Evolutionary conservation across 2,888 invertebrate genomes (phyloP).

Genomic region (Chalcis sispes): DNA sequence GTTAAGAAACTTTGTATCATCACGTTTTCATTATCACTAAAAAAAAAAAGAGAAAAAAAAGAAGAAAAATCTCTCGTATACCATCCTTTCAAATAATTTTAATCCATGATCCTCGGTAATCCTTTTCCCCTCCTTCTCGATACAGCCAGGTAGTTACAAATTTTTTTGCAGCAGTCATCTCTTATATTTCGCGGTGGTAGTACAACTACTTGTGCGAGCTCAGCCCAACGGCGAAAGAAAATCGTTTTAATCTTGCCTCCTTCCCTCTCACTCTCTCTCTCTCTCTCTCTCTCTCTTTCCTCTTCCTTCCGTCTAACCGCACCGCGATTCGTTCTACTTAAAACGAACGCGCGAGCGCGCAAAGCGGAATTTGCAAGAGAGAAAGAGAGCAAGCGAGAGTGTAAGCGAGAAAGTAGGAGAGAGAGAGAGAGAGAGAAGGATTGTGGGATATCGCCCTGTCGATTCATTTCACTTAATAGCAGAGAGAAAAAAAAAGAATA

Average conservation of each 20-base stretch:
- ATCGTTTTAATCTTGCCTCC: conserved; percentile 44
- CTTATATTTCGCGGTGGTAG: neutral
- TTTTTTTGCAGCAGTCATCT: conserved; percentile 1
- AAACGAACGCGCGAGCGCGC: neutral
- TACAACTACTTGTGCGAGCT: neutral
- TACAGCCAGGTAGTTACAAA: conserved; percentile 17
- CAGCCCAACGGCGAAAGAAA: conserved; percentile 22
- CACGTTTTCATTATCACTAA: no score
- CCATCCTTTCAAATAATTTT: conserved; percentile 19
- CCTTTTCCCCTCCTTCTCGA: neutral
- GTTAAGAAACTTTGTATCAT: no score
- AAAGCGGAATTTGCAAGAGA: conserved; percentile 31
- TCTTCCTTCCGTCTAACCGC: conserved; percentile 22
- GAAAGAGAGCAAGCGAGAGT: no score
- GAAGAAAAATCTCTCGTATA: neutral
- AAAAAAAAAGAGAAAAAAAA: neutral
- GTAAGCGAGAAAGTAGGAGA: no score
- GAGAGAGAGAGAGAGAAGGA: no score
- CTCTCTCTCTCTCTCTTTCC: neutral
- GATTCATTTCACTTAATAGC: conserved; percentile 48
- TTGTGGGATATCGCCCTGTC: conserved; percentile 29
- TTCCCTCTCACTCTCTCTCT: neutral
- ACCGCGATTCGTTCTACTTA: conserved; percentile 48
- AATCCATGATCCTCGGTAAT: conserved; percentile 13
- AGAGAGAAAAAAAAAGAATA: conserved; percentile 17